phyloP scores from a whole-genome alignment of 2,888 invertebrate species.

The Euphydryas editha region DNA sequence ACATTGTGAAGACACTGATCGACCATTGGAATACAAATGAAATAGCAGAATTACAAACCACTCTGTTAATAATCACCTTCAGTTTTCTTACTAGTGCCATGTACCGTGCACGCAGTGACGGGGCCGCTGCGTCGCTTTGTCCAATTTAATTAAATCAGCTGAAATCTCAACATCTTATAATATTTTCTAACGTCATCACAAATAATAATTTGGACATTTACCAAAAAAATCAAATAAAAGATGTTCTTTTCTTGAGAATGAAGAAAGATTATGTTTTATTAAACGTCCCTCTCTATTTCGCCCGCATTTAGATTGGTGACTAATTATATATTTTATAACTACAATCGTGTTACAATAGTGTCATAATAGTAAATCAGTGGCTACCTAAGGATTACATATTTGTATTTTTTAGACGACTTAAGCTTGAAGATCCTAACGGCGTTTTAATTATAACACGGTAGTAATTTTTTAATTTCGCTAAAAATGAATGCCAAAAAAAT shows the following conservation, averaged over 20 bases:
- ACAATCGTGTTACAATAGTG: too few relatives aligned
- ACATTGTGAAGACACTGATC: too few relatives aligned
- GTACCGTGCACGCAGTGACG: constrained; percentile 51
- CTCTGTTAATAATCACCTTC: not conserved
- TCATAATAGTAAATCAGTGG: too few relatives aligned
- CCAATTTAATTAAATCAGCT: constrained; percentile 68
- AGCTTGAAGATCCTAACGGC: too few relatives aligned
- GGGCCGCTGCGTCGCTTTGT: constrained; percentile 60
- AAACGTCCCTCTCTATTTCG: not conserved
- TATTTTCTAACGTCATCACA: constrained; percentile 49
- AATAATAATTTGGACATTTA: constrained; percentile 30
- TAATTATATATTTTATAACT: too few relatives aligned
- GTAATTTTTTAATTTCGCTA: too few relatives aligned
- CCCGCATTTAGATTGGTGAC: not conserved
- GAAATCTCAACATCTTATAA: constrained; percentile 58
- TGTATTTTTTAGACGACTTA: too few relatives aligned
- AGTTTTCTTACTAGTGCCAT: not conserved
- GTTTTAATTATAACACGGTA: too few relatives aligned
- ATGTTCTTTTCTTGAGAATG: not conserved
- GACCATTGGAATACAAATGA: not conserved
- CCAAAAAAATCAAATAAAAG: constrained; percentile 16
- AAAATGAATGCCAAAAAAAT: too few relatives aligned
- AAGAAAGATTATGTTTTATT: not conserved
- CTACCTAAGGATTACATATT: too few relatives aligned
- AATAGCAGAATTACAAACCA: not conserved